Evolutionary conservation across 2,113 vertebrate genomes (phyloP).

Genomic region (Macrotis lagotis): DNA sequence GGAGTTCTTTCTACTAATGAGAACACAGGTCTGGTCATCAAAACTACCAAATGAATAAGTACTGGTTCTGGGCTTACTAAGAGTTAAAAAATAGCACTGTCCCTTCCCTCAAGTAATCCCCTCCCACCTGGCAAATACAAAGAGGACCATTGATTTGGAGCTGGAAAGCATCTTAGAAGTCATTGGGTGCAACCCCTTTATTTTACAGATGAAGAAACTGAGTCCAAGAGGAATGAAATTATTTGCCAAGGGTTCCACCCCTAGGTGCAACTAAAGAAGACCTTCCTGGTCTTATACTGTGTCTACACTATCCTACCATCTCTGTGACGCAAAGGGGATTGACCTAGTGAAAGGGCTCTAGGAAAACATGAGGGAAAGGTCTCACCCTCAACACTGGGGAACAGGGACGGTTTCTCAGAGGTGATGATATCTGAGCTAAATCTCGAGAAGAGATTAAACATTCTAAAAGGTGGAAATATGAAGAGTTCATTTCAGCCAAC

Average conservation of each 20-base stretch:
- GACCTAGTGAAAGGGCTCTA: background rate
- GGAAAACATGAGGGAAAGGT: background rate
- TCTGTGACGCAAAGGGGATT: background rate
- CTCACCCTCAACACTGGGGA: background rate
- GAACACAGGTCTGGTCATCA: background rate
- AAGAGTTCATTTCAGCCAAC: background rate
- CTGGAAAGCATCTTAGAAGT: background rate
- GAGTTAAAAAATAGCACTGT: background rate
- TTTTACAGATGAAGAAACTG: background rate
- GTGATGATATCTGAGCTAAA: background rate
- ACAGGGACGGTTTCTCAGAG: background rate
- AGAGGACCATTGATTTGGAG: background rate
- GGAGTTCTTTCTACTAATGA: background rate
- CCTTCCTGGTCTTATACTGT: background rate
- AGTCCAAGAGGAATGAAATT: background rate
- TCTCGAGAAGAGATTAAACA: background rate
- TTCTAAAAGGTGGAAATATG: background rate
- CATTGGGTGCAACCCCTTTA: background rate
- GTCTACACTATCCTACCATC: background rate
- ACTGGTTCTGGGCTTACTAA: background rate
- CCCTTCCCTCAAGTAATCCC: no score
- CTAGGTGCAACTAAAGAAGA: background rate
- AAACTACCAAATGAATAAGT: background rate
- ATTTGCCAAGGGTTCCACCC: no score
- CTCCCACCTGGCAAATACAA: background rate